Conservation (phyloP, 2,888 invertebrate species). For the Melieria omissa region DNA sequence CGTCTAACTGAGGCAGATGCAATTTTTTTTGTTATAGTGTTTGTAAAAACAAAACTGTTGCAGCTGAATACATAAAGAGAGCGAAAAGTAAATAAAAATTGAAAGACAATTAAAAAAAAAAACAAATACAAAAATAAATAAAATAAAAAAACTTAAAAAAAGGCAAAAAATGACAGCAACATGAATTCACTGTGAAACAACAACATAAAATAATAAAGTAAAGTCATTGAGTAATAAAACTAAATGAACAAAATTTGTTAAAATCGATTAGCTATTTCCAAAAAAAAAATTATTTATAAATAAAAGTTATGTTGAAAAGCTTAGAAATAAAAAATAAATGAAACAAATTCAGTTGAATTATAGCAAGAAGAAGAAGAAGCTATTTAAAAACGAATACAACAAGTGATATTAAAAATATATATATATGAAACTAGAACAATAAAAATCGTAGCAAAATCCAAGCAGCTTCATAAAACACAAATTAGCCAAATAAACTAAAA, state of each 20-base stretch:
- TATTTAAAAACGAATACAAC: constrained; percentile 12
- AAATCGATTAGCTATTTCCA: background rate
- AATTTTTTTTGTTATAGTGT: constrained; percentile 21
- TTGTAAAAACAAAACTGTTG: constrained; percentile 28
- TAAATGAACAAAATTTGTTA: background rate
- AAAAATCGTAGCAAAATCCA: too few relatives aligned
- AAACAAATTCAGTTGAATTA: constrained; percentile 32
- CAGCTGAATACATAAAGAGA: background rate
- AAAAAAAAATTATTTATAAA: background rate
- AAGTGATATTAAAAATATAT: background rate
- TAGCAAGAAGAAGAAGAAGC: constrained; percentile 16
- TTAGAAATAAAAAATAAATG: constrained; percentile 33
- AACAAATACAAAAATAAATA: constrained; percentile 22
- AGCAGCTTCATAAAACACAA: too few relatives aligned
- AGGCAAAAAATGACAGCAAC: background rate
- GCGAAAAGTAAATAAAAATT: constrained; percentile 3
- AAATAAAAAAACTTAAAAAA: constrained; percentile 22
- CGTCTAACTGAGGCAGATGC: constrained; percentile 6
- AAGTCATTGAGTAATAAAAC: background rate
- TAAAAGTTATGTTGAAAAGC: background rate
- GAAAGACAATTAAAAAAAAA: constrained; percentile 20
- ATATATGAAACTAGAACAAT: too few relatives aligned
- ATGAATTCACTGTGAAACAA: background rate
- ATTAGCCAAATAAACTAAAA: too few relatives aligned
- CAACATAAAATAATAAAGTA: constrained; percentile 23